These are phyloP conservation scores for Guaruba guarouba DNA, from an alignment of 2,113 vertebrate species.

Conservation along the genomic window DNA sequence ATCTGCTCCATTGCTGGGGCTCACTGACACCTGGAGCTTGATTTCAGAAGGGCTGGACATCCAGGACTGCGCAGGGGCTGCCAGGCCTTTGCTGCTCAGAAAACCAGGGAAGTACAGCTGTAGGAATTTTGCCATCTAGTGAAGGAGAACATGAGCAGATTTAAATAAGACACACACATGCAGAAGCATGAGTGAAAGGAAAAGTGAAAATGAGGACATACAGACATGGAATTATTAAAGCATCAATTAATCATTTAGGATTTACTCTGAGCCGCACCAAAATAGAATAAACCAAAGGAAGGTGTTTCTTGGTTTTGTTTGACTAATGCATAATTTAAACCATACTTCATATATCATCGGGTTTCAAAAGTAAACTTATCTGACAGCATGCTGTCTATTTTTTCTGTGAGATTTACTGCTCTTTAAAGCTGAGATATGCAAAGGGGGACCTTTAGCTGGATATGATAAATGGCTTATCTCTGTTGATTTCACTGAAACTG, in stretches of 20 bases:
- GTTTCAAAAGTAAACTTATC: constrained; percentile 16
- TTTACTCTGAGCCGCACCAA: not conserved
- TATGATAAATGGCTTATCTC: not conserved
- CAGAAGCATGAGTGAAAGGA: not conserved
- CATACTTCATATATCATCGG: not conserved
- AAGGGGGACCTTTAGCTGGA: not conserved
- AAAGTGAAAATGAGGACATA: not conserved
- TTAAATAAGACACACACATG: not conserved
- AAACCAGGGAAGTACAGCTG: not conserved
- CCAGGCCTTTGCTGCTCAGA: not conserved
- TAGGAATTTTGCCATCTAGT: not conserved
- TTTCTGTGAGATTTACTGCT: constrained; percentile 10
- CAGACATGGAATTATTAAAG: not conserved
- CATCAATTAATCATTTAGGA: not conserved
- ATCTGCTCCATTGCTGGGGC: not conserved
- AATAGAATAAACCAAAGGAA: not conserved
- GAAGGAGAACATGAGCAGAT: not conserved
- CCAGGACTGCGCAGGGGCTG: not conserved
- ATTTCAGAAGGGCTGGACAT: not conserved
- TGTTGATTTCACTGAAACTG: not conserved
- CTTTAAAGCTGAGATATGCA: constrained; percentile 29
- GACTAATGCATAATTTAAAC: not conserved
- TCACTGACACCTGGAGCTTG: not conserved
- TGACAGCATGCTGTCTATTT: not conserved
- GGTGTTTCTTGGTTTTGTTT: not conserved